Evolutionary conservation across 2,113 vertebrate genomes (phyloP).

Genomic region (Pseudonaja textilis): DNA sequence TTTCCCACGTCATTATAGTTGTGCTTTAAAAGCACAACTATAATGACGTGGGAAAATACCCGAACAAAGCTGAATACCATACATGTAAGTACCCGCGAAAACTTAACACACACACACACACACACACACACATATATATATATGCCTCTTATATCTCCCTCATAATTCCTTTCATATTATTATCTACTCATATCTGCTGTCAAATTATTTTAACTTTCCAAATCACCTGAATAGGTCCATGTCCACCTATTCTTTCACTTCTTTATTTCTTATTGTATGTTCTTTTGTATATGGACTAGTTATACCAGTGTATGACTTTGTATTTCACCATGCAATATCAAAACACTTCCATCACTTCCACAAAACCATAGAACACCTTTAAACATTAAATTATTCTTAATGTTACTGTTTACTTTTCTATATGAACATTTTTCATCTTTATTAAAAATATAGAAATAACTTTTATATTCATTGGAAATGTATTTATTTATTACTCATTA

Average conservation of each 20-base stretch:
- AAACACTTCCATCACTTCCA: background rate
- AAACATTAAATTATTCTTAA: background rate
- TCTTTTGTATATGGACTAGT: background rate
- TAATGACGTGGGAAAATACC: no score
- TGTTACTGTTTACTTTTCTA: background rate
- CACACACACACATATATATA: background rate
- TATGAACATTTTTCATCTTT: background rate
- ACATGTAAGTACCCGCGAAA: no score
- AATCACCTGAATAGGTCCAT: background rate
- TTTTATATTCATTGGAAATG: background rate
- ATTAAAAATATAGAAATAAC: background rate
- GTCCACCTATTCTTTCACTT: background rate
- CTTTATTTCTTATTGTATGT: background rate
- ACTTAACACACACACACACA: no score
- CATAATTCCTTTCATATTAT: background rate
- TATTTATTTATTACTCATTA: background rate
- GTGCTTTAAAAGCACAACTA: no score
- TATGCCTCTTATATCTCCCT: background rate
- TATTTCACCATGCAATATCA: background rate
- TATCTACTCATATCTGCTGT: background rate
- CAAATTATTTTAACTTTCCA: background rate
- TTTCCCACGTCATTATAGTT: no score
- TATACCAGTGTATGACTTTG: background rate
- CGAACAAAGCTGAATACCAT: no score
- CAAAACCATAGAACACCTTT: background rate